Base-by-base conservation (phyloP, 2,888 invertebrate genomes). In the Timandra comae region DNA sequence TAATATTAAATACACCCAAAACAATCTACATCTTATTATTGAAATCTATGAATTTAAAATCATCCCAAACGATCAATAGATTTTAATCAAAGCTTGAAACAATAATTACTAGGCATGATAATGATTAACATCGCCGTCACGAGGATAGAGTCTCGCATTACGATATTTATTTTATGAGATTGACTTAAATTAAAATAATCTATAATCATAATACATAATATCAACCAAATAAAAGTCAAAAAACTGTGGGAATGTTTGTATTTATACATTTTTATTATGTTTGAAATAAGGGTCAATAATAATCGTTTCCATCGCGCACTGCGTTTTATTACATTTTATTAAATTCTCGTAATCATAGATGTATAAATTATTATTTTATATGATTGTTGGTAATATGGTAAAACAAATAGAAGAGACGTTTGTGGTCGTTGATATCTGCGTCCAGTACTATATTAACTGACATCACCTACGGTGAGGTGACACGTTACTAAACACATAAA, bases 401-500 rank as follows among this genome's bases (percentile, higher is more conserved):
- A 62, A 67, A 60, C 59, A 69, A 66, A 65, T 56, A 42, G 61
- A 49, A 39, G 45, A 46, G 52, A 52, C 51, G 44, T 49, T 46
- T 49, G 45, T 44, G 52, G 27, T 46, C 48, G 38, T 46, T 35
- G 38, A 46, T 51, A 40, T 46, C 43, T 43, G 40, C 38, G 41
- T 48, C 49, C 35, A 49, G 41, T 46, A 45, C 48, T 40, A 50
- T 12, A 12, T 19, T 62, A 57, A 64, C 46, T 56, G 58, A 53
- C 61, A 63, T 73, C 70, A 60, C 73, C 73, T 68, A 72, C 60
- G 46, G 75, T 48, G 76, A 65, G 49, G 52, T 55, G 50, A 67
- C 75, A 71, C 75, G 46, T 78, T 75, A 62, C 36, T 37, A 57
- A 54, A 68, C 69, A 70, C 70, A 64, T 77, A 49, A 35, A 46